Evolutionary conservation across 2,113 vertebrate species (phyloP).

Genomic region (Notiomystis cincta): DNA sequence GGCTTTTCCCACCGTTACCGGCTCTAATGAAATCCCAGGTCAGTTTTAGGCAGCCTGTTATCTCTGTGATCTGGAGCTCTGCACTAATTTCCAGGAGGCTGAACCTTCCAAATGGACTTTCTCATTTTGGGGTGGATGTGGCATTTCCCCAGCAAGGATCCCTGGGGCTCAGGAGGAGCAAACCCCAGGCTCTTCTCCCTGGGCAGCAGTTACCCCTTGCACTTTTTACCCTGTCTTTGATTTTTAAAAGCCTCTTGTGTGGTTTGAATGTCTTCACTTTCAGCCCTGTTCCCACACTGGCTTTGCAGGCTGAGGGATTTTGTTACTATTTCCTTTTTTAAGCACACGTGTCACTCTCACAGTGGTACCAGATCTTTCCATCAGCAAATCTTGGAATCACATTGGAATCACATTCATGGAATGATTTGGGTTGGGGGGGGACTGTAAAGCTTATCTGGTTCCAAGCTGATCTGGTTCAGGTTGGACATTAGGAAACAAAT

Average conservation of each 20-base stretch:
- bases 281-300: not conserved
- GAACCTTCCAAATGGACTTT: not conserved
- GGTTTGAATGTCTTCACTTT: not conserved
- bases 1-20: not conserved
- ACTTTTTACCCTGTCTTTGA: not conserved
- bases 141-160: accelerated
- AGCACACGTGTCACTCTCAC: not conserved
- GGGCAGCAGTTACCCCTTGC: not conserved
- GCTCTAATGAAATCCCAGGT: slow-evolving; percentile 2
- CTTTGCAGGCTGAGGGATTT: not conserved
- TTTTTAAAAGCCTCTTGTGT: not conserved
- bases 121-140: accelerated
- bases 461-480: not conserved
- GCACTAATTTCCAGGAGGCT: not conserved
- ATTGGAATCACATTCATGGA: too few relatives aligned
- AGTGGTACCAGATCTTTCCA: not conserved
- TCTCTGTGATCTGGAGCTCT: not conserved
- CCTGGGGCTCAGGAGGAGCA: not conserved
- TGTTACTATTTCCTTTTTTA: not conserved
- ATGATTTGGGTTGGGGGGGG: not conserved
- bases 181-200: not conserved
- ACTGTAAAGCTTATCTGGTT: not conserved
- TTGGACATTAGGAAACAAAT: not conserved
- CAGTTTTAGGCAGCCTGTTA: not conserved
- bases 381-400: not conserved